Percentiles rank a stretch among this genome's conserved stretches.
Conservation (phyloP, 2,797 vertebrate genomes). For the Moxostoma hubbsi region DNA sequence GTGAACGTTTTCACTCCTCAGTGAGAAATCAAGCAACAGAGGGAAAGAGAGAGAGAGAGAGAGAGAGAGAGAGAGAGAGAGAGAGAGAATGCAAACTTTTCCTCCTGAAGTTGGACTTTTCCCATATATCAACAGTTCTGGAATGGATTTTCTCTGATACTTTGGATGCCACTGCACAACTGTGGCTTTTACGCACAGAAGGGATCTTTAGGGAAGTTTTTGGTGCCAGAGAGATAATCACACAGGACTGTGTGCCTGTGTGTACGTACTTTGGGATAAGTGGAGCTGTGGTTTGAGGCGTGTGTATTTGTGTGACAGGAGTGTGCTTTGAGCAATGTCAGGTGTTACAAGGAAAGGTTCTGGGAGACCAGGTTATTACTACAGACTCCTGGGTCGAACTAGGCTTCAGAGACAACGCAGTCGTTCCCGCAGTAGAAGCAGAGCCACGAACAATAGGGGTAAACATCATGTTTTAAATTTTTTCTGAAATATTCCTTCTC, state of each 20-base stretch:
- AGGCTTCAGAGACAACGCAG: slow-evolving; percentile 95
- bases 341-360: slow-evolving; percentile 90
- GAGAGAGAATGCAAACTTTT: slow-evolving; percentile 17
- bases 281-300: slow-evolving; percentile 17
- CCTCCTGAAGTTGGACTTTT: slow-evolving; percentile 27
- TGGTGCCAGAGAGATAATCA: not conserved
- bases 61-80: not conserved
- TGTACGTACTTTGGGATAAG: slow-evolving; percentile 23
- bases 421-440: slow-evolving; percentile 92
- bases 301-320: slow-evolving; percentile 15
- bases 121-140: not conserved
- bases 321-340: slow-evolving; percentile 80
- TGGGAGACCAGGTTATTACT: slow-evolving; percentile 94
- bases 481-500: not conserved
- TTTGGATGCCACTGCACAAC: slow-evolving; percentile 18
- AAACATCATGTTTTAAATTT: slow-evolving; percentile 55
- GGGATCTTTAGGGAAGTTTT: slow-evolving; percentile 5
- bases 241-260: slow-evolving; percentile 2
- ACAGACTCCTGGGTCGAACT: slow-evolving; percentile 93
- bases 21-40: slow-evolving; percentile 38
- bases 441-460: slow-evolving; percentile 87
- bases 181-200: slow-evolving; percentile 9
- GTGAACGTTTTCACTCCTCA: not conserved
- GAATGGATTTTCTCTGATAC: slow-evolving; percentile 33
- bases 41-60: not conserved